These are phyloP conservation scores for Danionella cerebrum DNA, from an alignment of 2,113 vertebrate genomes.

Conservation along the genomic window DNA sequence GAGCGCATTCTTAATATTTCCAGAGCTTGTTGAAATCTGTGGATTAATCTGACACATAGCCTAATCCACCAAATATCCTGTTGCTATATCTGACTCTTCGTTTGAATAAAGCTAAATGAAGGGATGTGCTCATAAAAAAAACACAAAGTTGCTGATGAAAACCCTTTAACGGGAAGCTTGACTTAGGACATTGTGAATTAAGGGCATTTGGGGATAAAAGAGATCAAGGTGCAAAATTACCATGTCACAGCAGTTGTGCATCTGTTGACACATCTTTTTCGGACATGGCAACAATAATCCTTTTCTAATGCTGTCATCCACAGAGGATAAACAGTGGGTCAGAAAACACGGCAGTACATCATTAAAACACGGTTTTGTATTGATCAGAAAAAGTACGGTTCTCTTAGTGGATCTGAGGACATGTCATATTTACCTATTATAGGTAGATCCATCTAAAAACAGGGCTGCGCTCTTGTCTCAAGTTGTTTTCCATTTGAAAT, in stretches of 20 bases:
- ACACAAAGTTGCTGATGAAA: background rate
- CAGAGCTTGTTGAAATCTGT: conserved; percentile 5
- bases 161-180: background rate
- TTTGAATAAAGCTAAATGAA: background rate
- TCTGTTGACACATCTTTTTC: background rate
- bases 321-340: background rate
- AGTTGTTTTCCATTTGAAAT: background rate
- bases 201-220: conserved; percentile 1
- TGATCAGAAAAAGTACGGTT: background rate
- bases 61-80: background rate
- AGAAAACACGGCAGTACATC: background rate
- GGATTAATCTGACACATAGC: conserved; percentile 15
- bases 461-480: background rate
- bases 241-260: conserved; percentile 16
- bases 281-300: conserved; percentile 2
- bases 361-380: background rate
- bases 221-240: conserved; percentile 6
- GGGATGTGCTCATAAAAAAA: background rate
- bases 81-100: background rate
- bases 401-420: background rate
- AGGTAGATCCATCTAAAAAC: background rate
- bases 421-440: background rate
- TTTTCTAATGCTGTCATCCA: conserved; percentile 3
- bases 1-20: background rate
- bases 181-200: background rate